Base-by-base conservation (phyloP, 2,113 vertebrate genomes). In the Apteryx owenii region DNA sequence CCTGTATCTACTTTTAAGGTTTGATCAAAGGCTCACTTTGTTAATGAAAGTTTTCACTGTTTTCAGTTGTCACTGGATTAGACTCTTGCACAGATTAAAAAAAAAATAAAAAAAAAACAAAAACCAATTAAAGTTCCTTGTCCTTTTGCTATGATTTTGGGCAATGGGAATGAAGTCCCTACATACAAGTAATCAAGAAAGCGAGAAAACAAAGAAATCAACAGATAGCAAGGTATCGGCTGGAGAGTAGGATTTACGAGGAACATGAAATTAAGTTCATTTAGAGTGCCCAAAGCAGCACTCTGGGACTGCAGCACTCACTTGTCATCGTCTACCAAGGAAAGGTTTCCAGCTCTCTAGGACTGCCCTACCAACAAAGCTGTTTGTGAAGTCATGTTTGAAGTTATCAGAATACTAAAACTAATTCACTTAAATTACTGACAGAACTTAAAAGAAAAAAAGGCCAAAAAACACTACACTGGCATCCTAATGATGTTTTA, bases 201-300 rank as follows among this genome's bases (percentile, higher is more conserved):
- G 25, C 21, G 36, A 85, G 75, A 72, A 85, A 91, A 92, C 38
- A 83, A 80, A 85, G 70, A 93, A 88, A 82, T 83, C 72, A 87
- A 14, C 15, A 92, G 84, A 88, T 31, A 84, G 73, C 42, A 87
- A 69, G 65, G 84, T 94, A 81, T 2, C 42, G 40, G 5, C 26
- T 81, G 36, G 29, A 85, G 61, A 94, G 56, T 1, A 87, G 73
- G 61, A 86, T 93, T 96, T 93, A 83, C 62, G 62, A 85, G 18
- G 58, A 95, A 91, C 44, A 82, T 12, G 31, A 85, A 95, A 81
- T 6, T 2, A 69, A 93, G 68, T 61, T 90, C 38, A 73, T 61
- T 88, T 62, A 76, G 51, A 79, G 36, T 73, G 42, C 73, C 78
- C 73, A 25, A 38, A 96, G 31, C 56, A 36, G 4, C 62, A 62